Evolutionary conservation across 2,113 vertebrate genomes (phyloP), one percentile per base, ranked within the genome.

Genomic region (Talpa occidentalis): DNA sequence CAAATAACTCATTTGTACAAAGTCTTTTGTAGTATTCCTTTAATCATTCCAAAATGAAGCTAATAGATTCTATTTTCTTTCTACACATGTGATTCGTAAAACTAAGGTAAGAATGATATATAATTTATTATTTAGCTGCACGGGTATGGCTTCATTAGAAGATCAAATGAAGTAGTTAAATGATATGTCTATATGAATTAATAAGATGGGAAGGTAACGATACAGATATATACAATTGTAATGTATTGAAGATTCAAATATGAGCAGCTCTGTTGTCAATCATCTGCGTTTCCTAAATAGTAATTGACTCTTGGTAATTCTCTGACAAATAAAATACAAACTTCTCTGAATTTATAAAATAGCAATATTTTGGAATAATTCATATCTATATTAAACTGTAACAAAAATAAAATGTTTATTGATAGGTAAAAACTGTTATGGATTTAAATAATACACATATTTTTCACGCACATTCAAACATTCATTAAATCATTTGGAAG

Each of bases 21-120:
- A 84, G 73, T 16, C 2, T 47, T 82, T 74, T 62, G 11, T 49
- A 49, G 26, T 21, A 2, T 5, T 32, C 26, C 78, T 90, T 79
- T 93, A 47, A 44, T 42, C 62, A 44, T 42, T 67, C 30, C 86
- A 83, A 94, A 77, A 66, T 81, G 52, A 96, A 89, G 32, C 26
- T 47, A 81, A 90, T 47, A 44, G 49, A 80, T 30, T 22, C 21
- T 89, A 67, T 94, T 83, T 8, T 88, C 37, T 84, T 67, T 47
- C 54, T 30, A 91, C 28, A 62, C 28, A 24, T 54, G 14, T 10
- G n/a, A 62, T 72, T 84, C 80, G 80, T 44, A n/a, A 73, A 81
- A 66, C 28, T n/a, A 78, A 81, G 77, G 93, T 92, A 16, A 49
- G 72, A 92, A 78, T 86, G 22, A 56, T 69, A 42, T 1, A 10